A percentile compares a stretch with the other conserved stretches of the same genome.
phyloP scores from a whole-genome alignment of 2,888 invertebrate species.

The Eristalinus sepulchralis region DNA sequence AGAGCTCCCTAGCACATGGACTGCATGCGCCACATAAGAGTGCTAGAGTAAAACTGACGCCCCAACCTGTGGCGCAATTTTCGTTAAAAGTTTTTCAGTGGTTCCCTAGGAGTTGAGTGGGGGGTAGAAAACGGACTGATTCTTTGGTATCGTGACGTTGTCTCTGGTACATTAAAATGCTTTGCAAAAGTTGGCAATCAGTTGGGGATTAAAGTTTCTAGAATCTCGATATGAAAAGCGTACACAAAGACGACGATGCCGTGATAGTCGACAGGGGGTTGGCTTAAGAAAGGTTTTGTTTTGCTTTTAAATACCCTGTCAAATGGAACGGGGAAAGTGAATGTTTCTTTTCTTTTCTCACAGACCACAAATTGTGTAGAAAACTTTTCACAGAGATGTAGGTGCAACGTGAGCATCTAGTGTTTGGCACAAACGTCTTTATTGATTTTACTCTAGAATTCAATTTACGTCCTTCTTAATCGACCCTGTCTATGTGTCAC shows the following conservation, averaged over 20 bases:
- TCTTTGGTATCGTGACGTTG: conserved; percentile 5
- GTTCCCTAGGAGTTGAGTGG: background rate
- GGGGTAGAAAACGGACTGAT: background rate
- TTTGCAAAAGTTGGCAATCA: conserved; percentile 27
- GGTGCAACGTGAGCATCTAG: too few relatives aligned
- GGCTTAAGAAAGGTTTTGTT: background rate
- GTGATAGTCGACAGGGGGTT: too few relatives aligned
- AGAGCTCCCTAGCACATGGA: conserved; percentile 4
- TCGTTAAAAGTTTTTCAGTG: background rate
- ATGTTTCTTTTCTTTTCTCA: too few relatives aligned
- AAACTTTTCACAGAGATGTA: too few relatives aligned
- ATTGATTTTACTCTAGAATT: too few relatives aligned
- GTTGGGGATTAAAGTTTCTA: conserved; percentile 22
- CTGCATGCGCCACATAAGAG: background rate
- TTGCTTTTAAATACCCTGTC: background rate
- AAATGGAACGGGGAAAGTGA: too few relatives aligned
- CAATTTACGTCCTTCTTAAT: too few relatives aligned
- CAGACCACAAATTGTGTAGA: too few relatives aligned
- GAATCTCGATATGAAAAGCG: conserved; percentile 11
- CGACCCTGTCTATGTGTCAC: too few relatives aligned
- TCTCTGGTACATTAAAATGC: conserved; percentile 42
- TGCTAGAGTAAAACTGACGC: conserved; percentile 10
- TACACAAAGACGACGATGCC: background rate
- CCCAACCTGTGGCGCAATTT: conserved; percentile 36
- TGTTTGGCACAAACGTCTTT: too few relatives aligned